A percentile compares a stretch with the other conserved stretches of the same genome.
Conservation (phyloP, 2,113 vertebrate genomes). For the Zingel zingel region DNA sequence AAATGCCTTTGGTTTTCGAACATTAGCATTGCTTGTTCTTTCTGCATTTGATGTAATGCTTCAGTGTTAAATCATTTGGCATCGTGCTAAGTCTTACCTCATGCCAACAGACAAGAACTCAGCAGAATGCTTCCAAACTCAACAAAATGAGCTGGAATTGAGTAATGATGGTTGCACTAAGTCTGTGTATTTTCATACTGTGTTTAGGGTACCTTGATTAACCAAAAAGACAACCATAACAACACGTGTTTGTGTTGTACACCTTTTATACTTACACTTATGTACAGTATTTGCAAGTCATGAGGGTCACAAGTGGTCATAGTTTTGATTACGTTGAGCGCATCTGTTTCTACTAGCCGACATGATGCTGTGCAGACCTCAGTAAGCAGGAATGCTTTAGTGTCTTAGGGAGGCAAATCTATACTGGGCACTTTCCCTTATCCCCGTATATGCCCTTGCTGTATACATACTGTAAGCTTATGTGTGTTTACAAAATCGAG, state of each 20-base stretch:
- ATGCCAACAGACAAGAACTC: slow-evolving; percentile 39
- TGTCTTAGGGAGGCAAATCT: slow-evolving; percentile 56
- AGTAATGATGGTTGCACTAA: slow-evolving; percentile 13
- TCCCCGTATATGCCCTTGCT: slow-evolving; percentile 45
- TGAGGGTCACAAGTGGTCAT: slow-evolving; percentile 20
- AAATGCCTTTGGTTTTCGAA: slow-evolving; percentile 4
- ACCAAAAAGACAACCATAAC: slow-evolving; percentile 22
- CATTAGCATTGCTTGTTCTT: slow-evolving; percentile 21
- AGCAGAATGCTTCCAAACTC: slow-evolving; percentile 26
- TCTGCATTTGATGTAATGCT: slow-evolving; percentile 51
- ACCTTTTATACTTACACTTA: slow-evolving; percentile 9
- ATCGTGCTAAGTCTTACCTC: slow-evolving; percentile 56
- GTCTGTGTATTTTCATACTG: slow-evolving; percentile 30
- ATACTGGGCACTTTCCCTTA: slow-evolving; percentile 41
- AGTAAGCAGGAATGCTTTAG: slow-evolving; percentile 69
- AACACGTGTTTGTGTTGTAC: slow-evolving; percentile 11
- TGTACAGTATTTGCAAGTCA: neutral
- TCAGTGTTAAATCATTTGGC: slow-evolving; percentile 55
- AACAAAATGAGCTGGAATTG: slow-evolving; percentile 20
- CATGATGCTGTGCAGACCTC: slow-evolving; percentile 70
- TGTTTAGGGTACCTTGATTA: slow-evolving; percentile 39
- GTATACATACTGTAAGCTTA: slow-evolving; percentile 45
- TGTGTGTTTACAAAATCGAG: slow-evolving; percentile 64
- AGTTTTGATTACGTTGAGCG: slow-evolving; percentile 38
- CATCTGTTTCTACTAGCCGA: slow-evolving; percentile 74